Evolutionary conservation across 1,140 invertebrate species (phyloP).

Genomic region (Brachionus manjavacas): DNA sequence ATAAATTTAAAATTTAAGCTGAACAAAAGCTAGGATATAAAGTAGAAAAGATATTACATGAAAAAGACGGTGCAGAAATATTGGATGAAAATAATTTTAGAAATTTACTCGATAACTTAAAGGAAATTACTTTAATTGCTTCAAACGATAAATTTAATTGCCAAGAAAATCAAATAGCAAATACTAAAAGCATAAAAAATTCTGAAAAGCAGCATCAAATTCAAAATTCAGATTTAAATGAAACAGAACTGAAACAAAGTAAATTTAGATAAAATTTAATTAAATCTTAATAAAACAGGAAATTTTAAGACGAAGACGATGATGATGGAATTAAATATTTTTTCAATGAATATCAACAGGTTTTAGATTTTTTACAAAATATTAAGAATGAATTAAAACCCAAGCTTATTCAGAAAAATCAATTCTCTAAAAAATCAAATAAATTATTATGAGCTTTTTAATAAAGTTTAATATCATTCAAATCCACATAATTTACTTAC

Average conservation of each 20-base stretch:
- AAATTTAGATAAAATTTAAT: not conserved
- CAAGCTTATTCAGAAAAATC: not conserved
- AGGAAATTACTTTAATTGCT: not conserved
- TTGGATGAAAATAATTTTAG: not conserved
- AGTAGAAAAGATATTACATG: not conserved
- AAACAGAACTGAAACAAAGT: not conserved
- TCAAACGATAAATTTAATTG: not conserved
- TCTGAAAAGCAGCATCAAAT: not conserved
- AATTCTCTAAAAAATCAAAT: not conserved
- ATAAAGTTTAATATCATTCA: too few species aligned
- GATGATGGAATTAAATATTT: not conserved
- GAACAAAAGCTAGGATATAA: not conserved
- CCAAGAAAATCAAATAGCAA: too few species aligned
- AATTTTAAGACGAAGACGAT: not conserved
- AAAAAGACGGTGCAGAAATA: not conserved
- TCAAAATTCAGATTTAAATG: not conserved
- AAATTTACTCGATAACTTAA: not conserved
- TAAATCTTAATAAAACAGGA: not conserved
- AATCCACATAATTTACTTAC: too few species aligned
- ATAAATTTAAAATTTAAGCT: not conserved
- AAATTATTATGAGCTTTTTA: too few species aligned
- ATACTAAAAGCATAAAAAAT: not conserved
- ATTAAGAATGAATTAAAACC: not conserved
- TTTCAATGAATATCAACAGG: not conserved
- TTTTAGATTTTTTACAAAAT: not conserved